Evolutionary conservation across 2,888 invertebrate species (phyloP), one percentile per base, ranked within the genome.

Genomic region (Pristionchus japonicus): DNA sequence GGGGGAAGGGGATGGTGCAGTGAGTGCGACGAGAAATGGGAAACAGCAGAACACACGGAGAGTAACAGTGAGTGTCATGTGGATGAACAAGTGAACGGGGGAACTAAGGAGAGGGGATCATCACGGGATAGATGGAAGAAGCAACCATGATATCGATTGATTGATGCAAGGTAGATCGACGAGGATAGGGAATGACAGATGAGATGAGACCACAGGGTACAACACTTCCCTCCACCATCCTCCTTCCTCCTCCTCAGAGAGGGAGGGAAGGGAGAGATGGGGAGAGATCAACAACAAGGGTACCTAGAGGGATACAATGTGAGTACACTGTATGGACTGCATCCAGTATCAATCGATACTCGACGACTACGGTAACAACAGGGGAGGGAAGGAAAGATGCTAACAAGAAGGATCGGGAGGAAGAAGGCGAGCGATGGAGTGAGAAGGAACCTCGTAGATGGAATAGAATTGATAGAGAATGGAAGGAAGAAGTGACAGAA

Each of bases 271-370:
- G 31, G 27, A 27, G 64, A 31, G 57, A 80, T 23, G 52, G 20
- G 34, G 52, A 52, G 34, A n/a, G 49, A 80, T 83, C 82, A 83
- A 83, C 52, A 83, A 83, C 82, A 83, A 83, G 82, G 82, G 82
- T 83, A 83, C 82, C 82, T 83, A 83, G 23, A 15, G 52, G 34
- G 49, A 83, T 52, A 52, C 52, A 83, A 83, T 52, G 82, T 52
- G 82, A 83, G 82, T 52, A 83, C 82, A 52, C 82, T 49, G 52
- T 17, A 34, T 27, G 3, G 31, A 80, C 27, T 52, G 31, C 34
- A 83, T 77, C 77, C 23, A 23, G 52, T 34, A 52, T 83, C 82
- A 52, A 83, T 83, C 52, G 52, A 83, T 52, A 52, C 37, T 52
- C 49, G 52, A 52, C 34, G 52, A 83, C 82, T 83, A 83, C 82